Evolutionary conservation across 2,888 invertebrate genomes (phyloP).

Genomic region (Pristionchus fissidentatus): DNA sequence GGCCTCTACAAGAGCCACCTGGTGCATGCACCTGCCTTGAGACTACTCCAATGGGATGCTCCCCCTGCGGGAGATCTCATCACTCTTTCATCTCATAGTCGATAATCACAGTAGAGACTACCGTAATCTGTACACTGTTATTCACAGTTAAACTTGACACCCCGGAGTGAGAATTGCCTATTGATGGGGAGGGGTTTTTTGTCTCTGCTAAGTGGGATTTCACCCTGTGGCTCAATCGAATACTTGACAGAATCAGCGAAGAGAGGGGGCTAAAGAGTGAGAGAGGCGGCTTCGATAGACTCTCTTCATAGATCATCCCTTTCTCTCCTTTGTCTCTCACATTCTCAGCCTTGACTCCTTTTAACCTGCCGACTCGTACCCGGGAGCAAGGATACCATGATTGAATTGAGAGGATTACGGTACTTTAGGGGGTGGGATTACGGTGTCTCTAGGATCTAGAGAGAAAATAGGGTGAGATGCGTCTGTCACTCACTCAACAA

Average conservation of each 20-base stretch:
- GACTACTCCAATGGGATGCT: constrained; percentile 19
- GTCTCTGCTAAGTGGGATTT: not conserved
- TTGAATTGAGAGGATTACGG: no score
- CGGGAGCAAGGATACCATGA: not conserved
- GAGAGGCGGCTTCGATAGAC: not conserved
- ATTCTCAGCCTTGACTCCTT: constrained; percentile 36
- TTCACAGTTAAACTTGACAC: not conserved
- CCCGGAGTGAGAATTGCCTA: not conserved
- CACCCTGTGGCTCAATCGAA: no score
- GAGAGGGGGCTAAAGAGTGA: no score
- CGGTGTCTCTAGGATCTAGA: constrained; percentile 12
- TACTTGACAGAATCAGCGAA: no score
- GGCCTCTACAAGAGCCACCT: constrained; percentile 20
- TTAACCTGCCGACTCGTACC: not conserved
- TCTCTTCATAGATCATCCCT: constrained; percentile 7
- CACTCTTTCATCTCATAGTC: constrained; percentile 31
- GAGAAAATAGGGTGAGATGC: constrained; percentile 10
- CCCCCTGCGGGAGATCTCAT: not conserved
- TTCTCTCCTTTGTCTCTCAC: constrained; percentile 27
- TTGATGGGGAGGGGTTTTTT: not conserved
- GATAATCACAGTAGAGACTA: not conserved
- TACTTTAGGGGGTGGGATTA: no score
- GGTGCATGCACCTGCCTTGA: constrained; percentile 31
- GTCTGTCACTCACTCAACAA: constrained; percentile 34
- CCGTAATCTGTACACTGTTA: not conserved